Evolutionary conservation across 2,113 vertebrate genomes (phyloP).

Genomic region (Hymenochirus boettgeri): DNA sequence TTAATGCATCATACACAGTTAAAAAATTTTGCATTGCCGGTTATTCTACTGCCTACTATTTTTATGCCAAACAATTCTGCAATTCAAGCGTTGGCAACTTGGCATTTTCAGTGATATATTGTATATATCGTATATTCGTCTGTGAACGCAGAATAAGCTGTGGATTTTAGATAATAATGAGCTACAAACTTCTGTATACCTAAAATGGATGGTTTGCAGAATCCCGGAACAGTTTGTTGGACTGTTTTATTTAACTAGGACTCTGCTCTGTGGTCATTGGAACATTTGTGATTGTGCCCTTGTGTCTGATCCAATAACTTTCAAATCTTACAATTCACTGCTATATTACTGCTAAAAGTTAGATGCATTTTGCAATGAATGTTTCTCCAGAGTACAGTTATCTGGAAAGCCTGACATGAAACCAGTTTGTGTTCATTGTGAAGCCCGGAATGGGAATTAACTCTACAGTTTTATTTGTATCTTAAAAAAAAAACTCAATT

Average conservation of each 20-base stretch:
- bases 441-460: slow-evolving; percentile 33
- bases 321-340: slow-evolving; percentile 17
- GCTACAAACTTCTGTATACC: not conserved
- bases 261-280: not conserved
- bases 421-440: slow-evolving; percentile 40
- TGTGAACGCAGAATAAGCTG: too few species aligned
- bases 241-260: slow-evolving; percentile 19
- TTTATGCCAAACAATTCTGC: too few species aligned
- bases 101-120: too few species aligned
- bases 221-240: slow-evolving; percentile 6
- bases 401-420: slow-evolving; percentile 33
- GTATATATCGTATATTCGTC: too few species aligned
- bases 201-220: slow-evolving; percentile 3
- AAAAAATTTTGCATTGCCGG: too few species aligned
- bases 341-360: slow-evolving; percentile 31
- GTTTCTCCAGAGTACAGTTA: slow-evolving; percentile 34
- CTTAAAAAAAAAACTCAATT: slow-evolving; percentile 18
- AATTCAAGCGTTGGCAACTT: too few species aligned
- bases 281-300: slow-evolving; percentile 17
- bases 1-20: too few species aligned
- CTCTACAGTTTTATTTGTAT: slow-evolving; percentile 27
- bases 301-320: slow-evolving; percentile 20
- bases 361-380: slow-evolving; percentile 21
- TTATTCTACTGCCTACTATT: too few species aligned
- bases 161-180: not conserved